A percentile compares a stretch with the other conserved stretches of the same genome.
These are phyloP conservation scores for Agelastica alni DNA, from an alignment of 2,888 invertebrate species.

Conservation along the genomic window DNA sequence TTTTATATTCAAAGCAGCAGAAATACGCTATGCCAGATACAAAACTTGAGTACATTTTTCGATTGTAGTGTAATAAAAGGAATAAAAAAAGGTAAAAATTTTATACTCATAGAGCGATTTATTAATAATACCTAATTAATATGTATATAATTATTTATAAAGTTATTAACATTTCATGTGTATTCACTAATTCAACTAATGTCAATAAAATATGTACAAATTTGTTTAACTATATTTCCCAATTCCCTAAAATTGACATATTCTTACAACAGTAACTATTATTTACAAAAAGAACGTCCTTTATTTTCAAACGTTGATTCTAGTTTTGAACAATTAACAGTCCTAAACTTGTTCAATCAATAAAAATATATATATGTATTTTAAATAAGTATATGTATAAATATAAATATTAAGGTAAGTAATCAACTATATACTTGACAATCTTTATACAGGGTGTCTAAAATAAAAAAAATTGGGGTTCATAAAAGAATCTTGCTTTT, in stretches of 20 bases:
- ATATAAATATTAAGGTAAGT: conserved; percentile 45
- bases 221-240: conserved; percentile 62
- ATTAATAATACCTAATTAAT: conserved; percentile 59
- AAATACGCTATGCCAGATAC: no score
- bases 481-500: no score
- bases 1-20: no score
- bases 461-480: conserved; percentile 37
- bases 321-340: conserved; percentile 51
- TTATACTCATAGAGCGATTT: conserved; percentile 53
- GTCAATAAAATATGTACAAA: conserved; percentile 65
- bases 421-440: conserved; percentile 39
- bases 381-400: conserved; percentile 51
- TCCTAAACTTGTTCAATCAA: conserved; percentile 51
- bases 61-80: no score
- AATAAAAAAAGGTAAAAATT: conserved; percentile 20
- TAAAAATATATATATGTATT: conserved; percentile 49
- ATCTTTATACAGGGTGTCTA: conserved; percentile 13
- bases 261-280: conserved; percentile 64
- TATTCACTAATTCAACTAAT: conserved; percentile 59
- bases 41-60: no score
- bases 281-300: conserved; percentile 36
- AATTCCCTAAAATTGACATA: conserved; percentile 74
- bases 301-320: conserved; percentile 25
- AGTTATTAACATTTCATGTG: conserved; percentile 59
- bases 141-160: conserved; percentile 60